Percentiles rank a stretch among this genome's conserved stretches.
Evolutionary conservation across 2,797 vertebrate species (phyloP).

Genomic region (Cottoperca gobio): DNA sequence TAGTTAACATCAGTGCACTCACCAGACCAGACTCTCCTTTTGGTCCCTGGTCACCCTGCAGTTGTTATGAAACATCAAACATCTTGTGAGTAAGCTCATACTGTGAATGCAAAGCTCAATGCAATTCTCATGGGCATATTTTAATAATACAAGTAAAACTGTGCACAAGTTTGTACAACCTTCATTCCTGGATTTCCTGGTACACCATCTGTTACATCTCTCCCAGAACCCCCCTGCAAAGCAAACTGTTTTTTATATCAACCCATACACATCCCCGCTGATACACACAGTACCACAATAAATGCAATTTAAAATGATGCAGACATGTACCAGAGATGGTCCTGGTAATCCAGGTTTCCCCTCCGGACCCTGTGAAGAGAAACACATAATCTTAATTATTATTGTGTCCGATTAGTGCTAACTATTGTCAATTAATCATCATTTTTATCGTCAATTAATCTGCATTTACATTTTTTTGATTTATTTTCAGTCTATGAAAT

Average conservation of each 20-base stretch:
- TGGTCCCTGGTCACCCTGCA: constrained; percentile 84
- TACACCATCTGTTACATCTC: constrained; percentile 71
- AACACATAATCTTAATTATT: neutral
- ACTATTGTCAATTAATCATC: neutral
- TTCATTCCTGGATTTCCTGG: constrained; percentile 80
- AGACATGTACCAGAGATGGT: constrained; percentile 71
- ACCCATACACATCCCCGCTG: neutral
- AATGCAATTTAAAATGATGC: neutral
- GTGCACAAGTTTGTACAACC: constrained; percentile 63
- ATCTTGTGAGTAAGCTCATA: constrained; percentile 10
- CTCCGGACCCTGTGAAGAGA: constrained; percentile 81
- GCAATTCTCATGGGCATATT: neutral
- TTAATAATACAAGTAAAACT: neutral
- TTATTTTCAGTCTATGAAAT: neutral
- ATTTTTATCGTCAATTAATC: neutral
- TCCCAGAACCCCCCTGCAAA: constrained; percentile 76
- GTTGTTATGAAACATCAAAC: constrained; percentile 28
- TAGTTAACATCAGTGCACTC: constrained; percentile 50
- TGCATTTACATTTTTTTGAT: too few species aligned
- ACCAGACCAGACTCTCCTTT: constrained; percentile 82
- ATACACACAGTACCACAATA: neutral
- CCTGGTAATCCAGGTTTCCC: constrained; percentile 85
- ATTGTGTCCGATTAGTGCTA: neutral
- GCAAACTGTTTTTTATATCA: neutral
- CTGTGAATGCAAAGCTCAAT: neutral